A percentile compares a stretch with the other conserved stretches of the same genome.
These are phyloP conservation scores for Pygoscelis antarcticus DNA, from an alignment of 2,113 vertebrate species.

Conservation along the genomic window DNA sequence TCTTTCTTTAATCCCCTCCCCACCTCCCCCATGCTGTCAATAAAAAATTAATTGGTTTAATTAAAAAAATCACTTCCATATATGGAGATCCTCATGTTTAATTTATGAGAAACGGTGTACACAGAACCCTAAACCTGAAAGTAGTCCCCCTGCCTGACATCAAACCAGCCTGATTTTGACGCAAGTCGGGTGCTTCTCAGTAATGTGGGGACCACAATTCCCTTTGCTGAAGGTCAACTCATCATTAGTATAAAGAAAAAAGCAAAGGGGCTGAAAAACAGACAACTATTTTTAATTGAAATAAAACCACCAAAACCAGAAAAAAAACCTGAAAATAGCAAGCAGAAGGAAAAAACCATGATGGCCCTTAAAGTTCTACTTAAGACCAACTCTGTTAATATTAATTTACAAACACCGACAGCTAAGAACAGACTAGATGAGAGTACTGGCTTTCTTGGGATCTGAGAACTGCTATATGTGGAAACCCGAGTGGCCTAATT, in stretches of 20 bases:
- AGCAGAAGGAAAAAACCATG: neutral
- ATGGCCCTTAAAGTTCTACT: neutral
- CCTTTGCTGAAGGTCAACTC: neutral
- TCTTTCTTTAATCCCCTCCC: neutral
- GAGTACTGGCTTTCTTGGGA: neutral
- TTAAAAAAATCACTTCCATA: neutral
- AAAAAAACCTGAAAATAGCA: neutral
- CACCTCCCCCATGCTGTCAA: neutral
- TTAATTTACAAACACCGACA: constrained; percentile 28
- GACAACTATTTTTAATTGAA: neutral
- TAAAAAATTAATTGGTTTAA: constrained; percentile 10
- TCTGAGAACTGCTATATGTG: constrained; percentile 32
- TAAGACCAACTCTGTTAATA: constrained; percentile 15
- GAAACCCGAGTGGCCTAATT: constrained; percentile 20
- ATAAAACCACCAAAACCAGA: neutral
- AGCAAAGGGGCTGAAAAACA: neutral
- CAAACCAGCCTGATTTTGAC: neutral
- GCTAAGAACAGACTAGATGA: constrained; percentile 33
- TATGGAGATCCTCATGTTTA: neutral
- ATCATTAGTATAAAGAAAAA: neutral
- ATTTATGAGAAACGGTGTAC: neutral
- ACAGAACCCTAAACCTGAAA: constrained; percentile 31
- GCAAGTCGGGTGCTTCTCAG: neutral
- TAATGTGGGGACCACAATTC: neutral
- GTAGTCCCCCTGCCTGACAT: neutral